Base-by-base conservation (phyloP, 2,888 invertebrate species). In the Acanthosepion pharaonis region DNA sequence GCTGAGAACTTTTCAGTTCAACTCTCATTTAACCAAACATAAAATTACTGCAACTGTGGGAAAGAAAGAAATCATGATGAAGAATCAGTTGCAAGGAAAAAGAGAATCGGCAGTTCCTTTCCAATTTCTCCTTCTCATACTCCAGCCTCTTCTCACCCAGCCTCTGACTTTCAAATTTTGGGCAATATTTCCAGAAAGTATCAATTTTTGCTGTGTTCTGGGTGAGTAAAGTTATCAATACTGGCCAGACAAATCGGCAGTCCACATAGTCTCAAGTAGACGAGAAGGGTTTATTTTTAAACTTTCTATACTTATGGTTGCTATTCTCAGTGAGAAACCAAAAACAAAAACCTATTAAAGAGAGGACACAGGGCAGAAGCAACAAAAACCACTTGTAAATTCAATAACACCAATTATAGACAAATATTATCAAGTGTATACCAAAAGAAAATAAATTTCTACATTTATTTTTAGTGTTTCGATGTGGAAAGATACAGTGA, bases 161-260 rank as follows among this genome's bases (percentile, higher is more conserved):
- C n/a, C n/a, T 11, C n/a, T 5, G 3, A 78, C 15, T n/a, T 78
- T 33, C 78, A n/a, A 78, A 78, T n/a, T 78, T 78, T 78, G 78
- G 78, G n/a, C 78, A 78, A 78, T 33, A n/a, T 78, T 78, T 78
- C 78, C 33, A n/a, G 78, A 78, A 78, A n/a, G n/a, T 78, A 78
- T 78, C 78, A 78, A 78, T 78, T 78, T 78, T 78, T 78, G 78
- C 15, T 33, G n/a, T 78, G n/a, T 78, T 78, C 78, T 78, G 78
- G 78, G 78, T 78, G 78, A n/a, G 78, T 78, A 78, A 78, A n/a
- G n/a, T n/a, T 78, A 78, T 78, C 78, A 78, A 78, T 78, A 78
- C 25, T 9, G 33, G 33, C 78, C 78, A 78, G 78, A 78, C 78
- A 78, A n/a, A 78, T n/a, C n/a, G 5, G 33, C n/a, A 78, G 33